Evolutionary conservation across 2,113 vertebrate species (phyloP).

Genomic region (human): GRCh38 chr12:70036501-70037000

Average conservation of each 20-base stretch:
- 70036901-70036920: conserved; percentile 8
- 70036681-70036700: not conserved
- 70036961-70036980: not conserved
- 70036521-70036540: not conserved
- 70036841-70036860: not conserved
- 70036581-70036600: not conserved
- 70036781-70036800: not conserved
- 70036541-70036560: conserved; percentile 15
- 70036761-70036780: not conserved
- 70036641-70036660: conserved; percentile 41
- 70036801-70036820: not conserved
- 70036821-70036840: not conserved
- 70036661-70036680: not conserved
- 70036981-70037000: not conserved
- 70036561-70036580: not conserved
- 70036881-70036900: not conserved
- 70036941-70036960: not conserved
- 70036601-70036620: not conserved
- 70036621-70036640: conserved; percentile 3
- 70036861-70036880: not conserved
- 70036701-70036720: not conserved
- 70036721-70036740: not conserved
- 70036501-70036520: not conserved
- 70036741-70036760: not conserved
- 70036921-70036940: not conserved